Conservation (phyloP, 2,113 vertebrate species). For the Rhinogobius similis region DNA sequence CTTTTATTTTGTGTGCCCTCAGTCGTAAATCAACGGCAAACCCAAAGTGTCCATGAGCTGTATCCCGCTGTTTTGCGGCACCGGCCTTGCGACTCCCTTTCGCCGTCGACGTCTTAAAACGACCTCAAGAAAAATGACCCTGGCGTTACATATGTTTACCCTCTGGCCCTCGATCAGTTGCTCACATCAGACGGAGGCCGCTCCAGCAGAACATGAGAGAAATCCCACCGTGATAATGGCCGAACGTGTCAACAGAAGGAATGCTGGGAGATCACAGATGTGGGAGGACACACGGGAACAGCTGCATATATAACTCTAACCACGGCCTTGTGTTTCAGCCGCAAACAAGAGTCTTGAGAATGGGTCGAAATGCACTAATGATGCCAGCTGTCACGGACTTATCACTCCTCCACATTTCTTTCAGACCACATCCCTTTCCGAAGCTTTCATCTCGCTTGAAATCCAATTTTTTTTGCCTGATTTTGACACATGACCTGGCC, state of each 20-base stretch:
- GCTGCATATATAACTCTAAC: constrained; percentile 47
- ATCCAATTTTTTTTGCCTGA: constrained; percentile 47
- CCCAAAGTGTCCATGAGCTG: background rate
- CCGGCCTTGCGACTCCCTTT: background rate
- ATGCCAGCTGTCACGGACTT: constrained; percentile 69
- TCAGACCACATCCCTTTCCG: constrained; percentile 30
- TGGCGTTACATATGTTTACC: constrained; percentile 25
- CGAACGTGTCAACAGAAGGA: constrained; percentile 21
- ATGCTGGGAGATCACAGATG: constrained; percentile 31
- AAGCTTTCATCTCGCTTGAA: constrained; percentile 57
- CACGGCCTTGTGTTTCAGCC: constrained; percentile 13
- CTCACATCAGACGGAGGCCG: constrained; percentile 37
- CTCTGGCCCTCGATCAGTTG: constrained; percentile 30
- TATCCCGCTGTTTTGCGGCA: background rate
- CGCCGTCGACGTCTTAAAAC: constrained; percentile 21
- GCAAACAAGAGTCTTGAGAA: constrained; percentile 62
- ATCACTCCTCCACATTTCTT: constrained; percentile 54
- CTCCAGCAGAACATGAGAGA: constrained; percentile 32
- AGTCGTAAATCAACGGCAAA: background rate
- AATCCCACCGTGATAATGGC: constrained; percentile 26
- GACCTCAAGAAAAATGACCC: background rate
- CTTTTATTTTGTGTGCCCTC: constrained; percentile 1
- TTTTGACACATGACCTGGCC: constrained; percentile 39
- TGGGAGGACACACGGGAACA: constrained; percentile 30
- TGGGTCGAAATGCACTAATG: constrained; percentile 72